These are phyloP conservation scores for Anastatus disparis DNA, from an alignment of 1,140 invertebrate genomes.

Conservation along the genomic window DNA sequence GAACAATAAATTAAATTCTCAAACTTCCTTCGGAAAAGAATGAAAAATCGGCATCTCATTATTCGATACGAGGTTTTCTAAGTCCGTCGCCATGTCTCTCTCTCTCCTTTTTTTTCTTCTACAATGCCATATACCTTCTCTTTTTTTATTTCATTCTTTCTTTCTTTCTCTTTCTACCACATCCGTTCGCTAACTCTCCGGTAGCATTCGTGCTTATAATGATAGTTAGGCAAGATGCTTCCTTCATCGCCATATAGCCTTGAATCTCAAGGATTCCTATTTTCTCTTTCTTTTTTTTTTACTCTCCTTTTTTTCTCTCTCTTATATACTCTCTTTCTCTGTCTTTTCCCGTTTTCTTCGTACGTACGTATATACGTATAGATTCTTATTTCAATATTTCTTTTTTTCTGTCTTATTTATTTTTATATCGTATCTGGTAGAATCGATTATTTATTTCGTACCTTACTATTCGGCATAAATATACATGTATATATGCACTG, in stretches of 20 bases:
- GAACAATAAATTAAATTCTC: too few species aligned
- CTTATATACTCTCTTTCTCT: background rate
- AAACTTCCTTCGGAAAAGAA: background rate
- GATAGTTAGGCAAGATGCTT: slow-evolving; percentile 31
- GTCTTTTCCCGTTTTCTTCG: slow-evolving; percentile 2
- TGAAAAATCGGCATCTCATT: slow-evolving; percentile 22
- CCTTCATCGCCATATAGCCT: slow-evolving; percentile 31
- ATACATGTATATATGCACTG: too few species aligned
- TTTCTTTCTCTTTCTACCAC: slow-evolving; percentile 7
- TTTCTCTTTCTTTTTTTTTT: slow-evolving; percentile 22
- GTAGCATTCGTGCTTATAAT: slow-evolving; percentile 19
- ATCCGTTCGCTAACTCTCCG: background rate
- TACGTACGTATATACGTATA: too few species aligned
- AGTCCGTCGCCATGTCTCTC: slow-evolving; percentile 10
- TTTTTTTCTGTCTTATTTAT: too few species aligned
- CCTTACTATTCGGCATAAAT: background rate
- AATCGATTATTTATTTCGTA: slow-evolving; percentile 14
- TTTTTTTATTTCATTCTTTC: slow-evolving; percentile 15
- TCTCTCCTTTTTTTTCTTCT: too few species aligned
- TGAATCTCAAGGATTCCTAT: slow-evolving; percentile 34
- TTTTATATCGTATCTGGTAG: too few species aligned
- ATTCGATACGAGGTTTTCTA: slow-evolving; percentile 5
- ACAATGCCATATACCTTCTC: slow-evolving; percentile 7
- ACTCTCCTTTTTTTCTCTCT: slow-evolving; percentile 3
- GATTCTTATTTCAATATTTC: too few species aligned